Base-by-base conservation (phyloP, 2,113 vertebrate species). In the Eleginops maclovinus region DNA sequence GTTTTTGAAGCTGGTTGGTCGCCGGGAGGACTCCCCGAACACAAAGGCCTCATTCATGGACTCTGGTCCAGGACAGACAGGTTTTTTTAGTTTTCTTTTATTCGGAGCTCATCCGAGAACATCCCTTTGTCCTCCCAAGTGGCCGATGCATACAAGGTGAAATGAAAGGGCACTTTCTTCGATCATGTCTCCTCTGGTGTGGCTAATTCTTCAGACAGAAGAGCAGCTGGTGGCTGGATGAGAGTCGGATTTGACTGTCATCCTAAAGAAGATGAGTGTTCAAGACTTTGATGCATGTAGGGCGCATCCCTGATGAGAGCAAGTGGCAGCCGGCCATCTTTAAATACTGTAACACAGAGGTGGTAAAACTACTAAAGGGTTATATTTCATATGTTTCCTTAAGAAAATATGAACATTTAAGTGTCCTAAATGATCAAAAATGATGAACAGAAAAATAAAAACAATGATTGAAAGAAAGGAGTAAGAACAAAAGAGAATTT, bases 11-110 rank as follows among this genome's bases (percentile, higher is more conserved):
- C 76, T 15, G 50, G 68, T 59, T 24, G 62, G 77, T 82, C 55
- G 63, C 72, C 66, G 54, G 47, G 70, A 75, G 54, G 68, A 66
- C n/a, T 73, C 61, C 3, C 26, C 0, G 13, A 62, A 56, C 73
- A 93, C 90, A 93, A 93, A 83, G 84, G 69, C 47, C 59, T 74
- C 86, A 82, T 94, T 94, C 90, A 91, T 40, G 54, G 65, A 59
- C 65, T 76, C 68, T 49, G 36, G 40, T 77, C 78, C 1, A 19
- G 28, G 19, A 43, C 81, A 47, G 63, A 44, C 17, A 9, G 76
- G 47, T 72, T 85, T 55, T 78, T 69, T 8, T 24, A 7, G 16
- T 8, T 55, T 59, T 59, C 13, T 31, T 31, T 8, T 28, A 69
- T 53, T 74, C 72, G 72, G 82, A 51, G 72, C 70, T 91, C 84